Evolutionary conservation across 2,888 invertebrate species (phyloP), one percentile per base, ranked within the genome.

Genomic region (Drosophila histrio): DNA sequence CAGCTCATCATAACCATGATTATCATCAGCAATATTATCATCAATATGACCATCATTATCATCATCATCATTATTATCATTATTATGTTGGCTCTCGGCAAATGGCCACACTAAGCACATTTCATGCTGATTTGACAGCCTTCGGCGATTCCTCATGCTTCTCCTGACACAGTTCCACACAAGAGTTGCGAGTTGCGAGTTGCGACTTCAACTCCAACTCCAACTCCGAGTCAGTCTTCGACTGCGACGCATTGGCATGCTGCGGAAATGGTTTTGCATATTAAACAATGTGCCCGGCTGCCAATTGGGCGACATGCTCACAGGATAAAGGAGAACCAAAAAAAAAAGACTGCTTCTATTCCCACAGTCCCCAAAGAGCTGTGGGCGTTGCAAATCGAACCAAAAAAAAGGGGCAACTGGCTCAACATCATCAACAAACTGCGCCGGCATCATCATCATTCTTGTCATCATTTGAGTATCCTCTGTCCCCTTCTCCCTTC

Each of bases 261-360:
- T 68, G 73, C 82, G 89, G 86, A 86, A 89, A 89, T 86, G 88
- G 86, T 87, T 86, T 86, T 86, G 86, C 86, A 86, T 86, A 86
- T 87, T 86, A 87, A 86, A 89, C 88, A 89, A 87, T 85, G 82
- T 88, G 82, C 76, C 68, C 47, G 74, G 65, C 74, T 77, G 85
- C 74, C 83, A 87, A 87, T 88, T 76, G 83, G 77, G 88, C 88
- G 86, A 82, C 82, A 87, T 73, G 70, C 71, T 58, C 34, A 24
- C 39, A 68, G 70, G 52, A 43, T 26, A 46, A 34, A 53, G 34
- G 46, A 44, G 22, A 39, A 44, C n/a, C n/a, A 41, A 28, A 49
- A 44, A 39, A 24, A 39, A 21, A 54, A 28, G 36, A 38, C 30
- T 26, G 21, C 28, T 39, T 39, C 68, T 49, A 36, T 34, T 49